A percentile compares a stretch with the other conserved stretches of the same genome.
phyloP scores from a whole-genome alignment of 2,113 vertebrate species.

The Grallaria varia region DNA sequence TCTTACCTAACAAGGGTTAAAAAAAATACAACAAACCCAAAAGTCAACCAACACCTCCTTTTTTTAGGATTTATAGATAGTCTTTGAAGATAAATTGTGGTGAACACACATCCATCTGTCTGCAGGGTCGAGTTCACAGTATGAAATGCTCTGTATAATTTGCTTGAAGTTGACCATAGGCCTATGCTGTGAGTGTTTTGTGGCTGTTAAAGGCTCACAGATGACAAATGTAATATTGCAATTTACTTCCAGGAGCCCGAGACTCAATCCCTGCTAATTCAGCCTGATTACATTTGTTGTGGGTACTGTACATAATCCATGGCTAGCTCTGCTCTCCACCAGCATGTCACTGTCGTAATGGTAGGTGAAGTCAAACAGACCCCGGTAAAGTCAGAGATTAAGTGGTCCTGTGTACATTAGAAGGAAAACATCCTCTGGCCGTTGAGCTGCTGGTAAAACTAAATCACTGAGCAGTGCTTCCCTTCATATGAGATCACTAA shows the following conservation, averaged over 20 bases:
- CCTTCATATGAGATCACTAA: constrained; percentile 11
- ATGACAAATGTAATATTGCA: constrained; percentile 30
- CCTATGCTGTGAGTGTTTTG: not conserved
- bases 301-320: not conserved
- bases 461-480: not conserved
- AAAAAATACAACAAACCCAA: not conserved
- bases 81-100: not conserved
- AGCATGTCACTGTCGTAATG: constrained; percentile 15
- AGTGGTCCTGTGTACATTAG: not conserved
- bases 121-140: not conserved
- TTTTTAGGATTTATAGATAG: not conserved
- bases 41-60: not conserved
- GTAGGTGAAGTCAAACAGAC: constrained; percentile 38
- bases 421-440: not conserved
- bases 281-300: constrained; percentile 1
- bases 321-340: constrained; percentile 1
- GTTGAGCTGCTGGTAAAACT: not conserved
- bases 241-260: not conserved
- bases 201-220: constrained; percentile 1
- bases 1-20: not conserved
- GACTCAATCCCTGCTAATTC: constrained; percentile 9
- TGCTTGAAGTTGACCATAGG: constrained; percentile 25
- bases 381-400: not conserved
- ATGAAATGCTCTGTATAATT: not conserved
- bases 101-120: not conserved